Conservation (phyloP, 2,797 vertebrate species). For the Pipistrellus pygmaeus region DNA sequence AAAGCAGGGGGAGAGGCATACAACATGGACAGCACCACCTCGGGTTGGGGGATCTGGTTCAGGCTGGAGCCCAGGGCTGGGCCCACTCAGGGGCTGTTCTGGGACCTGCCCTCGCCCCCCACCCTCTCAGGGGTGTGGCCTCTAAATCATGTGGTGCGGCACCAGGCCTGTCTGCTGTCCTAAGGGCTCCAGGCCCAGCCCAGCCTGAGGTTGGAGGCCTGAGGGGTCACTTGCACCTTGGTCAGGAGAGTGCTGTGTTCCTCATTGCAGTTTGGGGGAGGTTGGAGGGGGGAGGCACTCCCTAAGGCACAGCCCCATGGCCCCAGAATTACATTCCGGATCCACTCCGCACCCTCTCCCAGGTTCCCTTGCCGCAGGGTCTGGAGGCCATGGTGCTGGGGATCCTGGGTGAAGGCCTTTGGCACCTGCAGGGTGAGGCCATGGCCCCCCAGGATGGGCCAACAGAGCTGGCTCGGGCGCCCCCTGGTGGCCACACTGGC, state of each 20-base stretch:
- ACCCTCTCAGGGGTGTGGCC: neutral
- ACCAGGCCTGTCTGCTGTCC: neutral
- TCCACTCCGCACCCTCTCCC: too few relatives aligned
- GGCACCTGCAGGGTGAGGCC: too few relatives aligned
- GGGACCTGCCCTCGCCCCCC: neutral
- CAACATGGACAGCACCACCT: neutral
- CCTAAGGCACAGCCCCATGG: neutral
- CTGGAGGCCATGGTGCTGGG: rapidly evolving
- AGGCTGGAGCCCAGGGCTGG: too few relatives aligned
- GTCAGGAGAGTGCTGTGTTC: too few relatives aligned
- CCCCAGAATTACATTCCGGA: neutral
- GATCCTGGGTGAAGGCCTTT: too few relatives aligned
- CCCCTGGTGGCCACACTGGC: neutral
- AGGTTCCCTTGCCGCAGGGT: too few relatives aligned
- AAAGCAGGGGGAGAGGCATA: too few relatives aligned
- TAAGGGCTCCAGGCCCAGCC: neutral
- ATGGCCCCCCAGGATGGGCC: too few relatives aligned
- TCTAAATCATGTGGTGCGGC: too few relatives aligned
- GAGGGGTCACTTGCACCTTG: neutral
- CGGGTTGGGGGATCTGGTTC: too few relatives aligned
- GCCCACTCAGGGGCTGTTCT: neutral
- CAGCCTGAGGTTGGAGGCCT: neutral
- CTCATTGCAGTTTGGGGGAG: too few relatives aligned
- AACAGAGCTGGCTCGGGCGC: rapidly evolving
- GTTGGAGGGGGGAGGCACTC: too few relatives aligned